A percentile compares a stretch with the other conserved stretches of the same genome.
These are phyloP conservation scores for Tamias sibiricus DNA, from an alignment of 2,113 vertebrate species.

Conservation along the genomic window DNA sequence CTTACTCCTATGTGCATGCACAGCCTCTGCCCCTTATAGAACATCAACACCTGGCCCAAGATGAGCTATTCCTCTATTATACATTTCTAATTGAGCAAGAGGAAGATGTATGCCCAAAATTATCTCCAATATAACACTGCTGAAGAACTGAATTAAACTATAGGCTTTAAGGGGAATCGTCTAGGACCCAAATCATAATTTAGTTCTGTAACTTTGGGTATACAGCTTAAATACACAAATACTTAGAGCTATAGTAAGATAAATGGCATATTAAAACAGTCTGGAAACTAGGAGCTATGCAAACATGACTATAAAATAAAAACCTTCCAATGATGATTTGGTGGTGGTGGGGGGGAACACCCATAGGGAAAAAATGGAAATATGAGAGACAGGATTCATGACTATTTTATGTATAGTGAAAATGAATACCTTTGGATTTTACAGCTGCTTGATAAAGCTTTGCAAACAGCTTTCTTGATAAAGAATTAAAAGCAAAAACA, in stretches of 20 bases:
- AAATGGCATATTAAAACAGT: background rate
- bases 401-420: background rate
- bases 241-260: background rate
- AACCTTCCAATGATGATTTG: background rate
- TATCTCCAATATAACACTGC: background rate
- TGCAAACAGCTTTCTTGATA: too few species aligned
- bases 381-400: background rate
- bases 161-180: background rate
- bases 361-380: background rate
- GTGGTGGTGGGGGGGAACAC: too few species aligned
- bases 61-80: background rate
- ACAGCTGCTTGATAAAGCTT: background rate
- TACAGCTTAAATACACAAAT: background rate
- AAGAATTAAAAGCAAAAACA: background rate
- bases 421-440: background rate
- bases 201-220: background rate
- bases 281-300: background rate
- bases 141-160: background rate
- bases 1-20: background rate
- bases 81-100: background rate
- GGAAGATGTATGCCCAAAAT: background rate
- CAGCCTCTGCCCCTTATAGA: background rate
- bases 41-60: background rate
- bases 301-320: background rate
- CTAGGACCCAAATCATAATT: fast-evolving